A percentile compares a stretch with the other conserved stretches of the same genome.
phyloP scores from a whole-genome alignment of 2,888 invertebrate genomes.

The Ormyrus rosae region DNA sequence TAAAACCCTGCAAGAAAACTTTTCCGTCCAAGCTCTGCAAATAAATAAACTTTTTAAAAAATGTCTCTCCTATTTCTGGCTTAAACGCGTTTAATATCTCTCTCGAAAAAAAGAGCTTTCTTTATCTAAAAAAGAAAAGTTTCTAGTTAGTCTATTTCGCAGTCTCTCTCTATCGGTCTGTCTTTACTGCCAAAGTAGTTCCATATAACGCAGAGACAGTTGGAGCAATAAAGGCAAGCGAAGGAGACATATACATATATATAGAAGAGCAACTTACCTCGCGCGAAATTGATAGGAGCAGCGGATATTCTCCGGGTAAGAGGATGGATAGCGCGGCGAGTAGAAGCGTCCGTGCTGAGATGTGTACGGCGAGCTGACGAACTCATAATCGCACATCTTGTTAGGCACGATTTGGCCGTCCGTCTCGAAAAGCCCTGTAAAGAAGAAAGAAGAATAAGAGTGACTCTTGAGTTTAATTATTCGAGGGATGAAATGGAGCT shows the following conservation, averaged over 20 bases:
- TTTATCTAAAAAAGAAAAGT: too few relatives aligned
- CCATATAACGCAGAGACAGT: too few relatives aligned
- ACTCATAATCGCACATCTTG: constrained; percentile 91
- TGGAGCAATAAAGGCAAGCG: too few relatives aligned
- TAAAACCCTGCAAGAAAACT: too few relatives aligned
- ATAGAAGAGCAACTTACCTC: constrained; percentile 77
- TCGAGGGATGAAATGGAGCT: background rate
- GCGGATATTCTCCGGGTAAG: constrained; percentile 93
- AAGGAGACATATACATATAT: constrained; percentile 1
- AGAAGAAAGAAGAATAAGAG: constrained; percentile 44
- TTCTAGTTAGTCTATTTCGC: too few relatives aligned
- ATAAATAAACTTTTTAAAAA: too few relatives aligned
- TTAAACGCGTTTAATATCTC: too few relatives aligned
- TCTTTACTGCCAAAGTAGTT: too few relatives aligned
- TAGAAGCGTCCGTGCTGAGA: constrained; percentile 87
- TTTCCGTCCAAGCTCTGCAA: too few relatives aligned
- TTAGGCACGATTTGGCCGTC: constrained; percentile 87
- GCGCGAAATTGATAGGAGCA: constrained; percentile 94
- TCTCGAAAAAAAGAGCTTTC: too few relatives aligned
- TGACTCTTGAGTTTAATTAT: background rate
- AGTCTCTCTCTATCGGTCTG: too few relatives aligned
- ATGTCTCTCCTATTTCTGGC: too few relatives aligned
- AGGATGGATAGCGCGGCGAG: constrained; percentile 96
- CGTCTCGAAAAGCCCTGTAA: constrained; percentile 87
- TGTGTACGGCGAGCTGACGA: constrained; percentile 84